Conservation (phyloP, 2,113 vertebrate genomes). For the Lasiurus borealis region DNA sequence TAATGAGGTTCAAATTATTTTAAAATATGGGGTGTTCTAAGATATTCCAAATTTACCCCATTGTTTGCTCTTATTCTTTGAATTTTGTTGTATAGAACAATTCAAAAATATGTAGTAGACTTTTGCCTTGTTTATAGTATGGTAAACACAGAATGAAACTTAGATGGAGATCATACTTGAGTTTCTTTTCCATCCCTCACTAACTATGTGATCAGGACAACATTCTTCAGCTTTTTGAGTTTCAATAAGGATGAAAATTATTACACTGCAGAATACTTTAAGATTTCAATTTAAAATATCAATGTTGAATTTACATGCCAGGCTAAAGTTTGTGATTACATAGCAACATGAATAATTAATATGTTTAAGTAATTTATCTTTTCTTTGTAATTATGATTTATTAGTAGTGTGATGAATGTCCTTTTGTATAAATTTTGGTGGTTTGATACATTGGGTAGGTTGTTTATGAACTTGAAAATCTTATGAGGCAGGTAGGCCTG, state of each 20-base stretch:
- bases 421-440: neutral
- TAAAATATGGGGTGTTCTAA: neutral
- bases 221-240: neutral
- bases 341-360: neutral
- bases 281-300: constrained; percentile 11
- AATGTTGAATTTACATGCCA: neutral
- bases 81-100: neutral
- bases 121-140: neutral
- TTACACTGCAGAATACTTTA: neutral
- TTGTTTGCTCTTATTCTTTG: neutral
- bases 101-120: neutral
- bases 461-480: neutral
- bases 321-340: neutral
- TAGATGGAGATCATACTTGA: neutral
- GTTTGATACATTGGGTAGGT: neutral
- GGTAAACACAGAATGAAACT: neutral
- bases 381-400: neutral
- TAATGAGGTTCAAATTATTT: neutral
- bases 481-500: neutral
- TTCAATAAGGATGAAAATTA: neutral
- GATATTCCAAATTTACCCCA: neutral
- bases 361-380: neutral
- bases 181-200: neutral
- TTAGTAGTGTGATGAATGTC: neutral
- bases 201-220: neutral